Evolutionary conservation across 1,140 invertebrate genomes (phyloP), one percentile per base, ranked within the genome.

Genomic region (Neocloeon triangulifer): DNA sequence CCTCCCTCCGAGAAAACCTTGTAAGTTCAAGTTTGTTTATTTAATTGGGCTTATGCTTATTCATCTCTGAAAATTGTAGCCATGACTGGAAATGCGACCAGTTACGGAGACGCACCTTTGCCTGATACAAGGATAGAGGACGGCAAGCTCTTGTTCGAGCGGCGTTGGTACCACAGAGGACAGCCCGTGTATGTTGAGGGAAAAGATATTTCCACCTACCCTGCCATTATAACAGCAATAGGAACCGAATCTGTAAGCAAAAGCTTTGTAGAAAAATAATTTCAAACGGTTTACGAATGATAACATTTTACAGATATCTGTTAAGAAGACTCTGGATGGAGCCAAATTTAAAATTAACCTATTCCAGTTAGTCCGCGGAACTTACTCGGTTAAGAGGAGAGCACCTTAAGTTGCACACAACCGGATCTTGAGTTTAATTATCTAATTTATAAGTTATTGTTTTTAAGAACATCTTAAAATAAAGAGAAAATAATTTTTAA

Each of bases 171-270:
- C 55, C 84, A 91, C 50, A 64, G 86, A 36, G 88, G 88, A 2
- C 85, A 92, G 54, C 73, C 79, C 37, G 72, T 94, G 17, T 86
- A 77, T 54, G 73, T 92, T 5, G 86, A 88, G 53, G 81, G 80
- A 18, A 74, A 78, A 41, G 82, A 89, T 44, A 56, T 73, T 37
- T 59, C 68, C 1, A 71, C 77, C 44, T 81, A 84, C 46, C 67
- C 75, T 35, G 85, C 75, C 3, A 73, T 80, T 40, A 88, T 95
- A 45, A 77, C 77, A 22, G 74, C 78, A 16, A 85, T 94, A 41
- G 77, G 78, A 35, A 74, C 72, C 28, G 81, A 89, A 57, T 74
- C 74, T 52, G 82, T 89, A 55, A 61, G 69, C 64, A 22, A 29
- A 3, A n/a, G n/a, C n/a, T 5, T 9, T n/a, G n/a, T n/a, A n/a